Percentiles rank a stretch among this genome's conserved stretches.
These are phyloP conservation scores for Paradisaea rubra DNA, from an alignment of 2,113 vertebrate genomes.

Conservation along the genomic window DNA sequence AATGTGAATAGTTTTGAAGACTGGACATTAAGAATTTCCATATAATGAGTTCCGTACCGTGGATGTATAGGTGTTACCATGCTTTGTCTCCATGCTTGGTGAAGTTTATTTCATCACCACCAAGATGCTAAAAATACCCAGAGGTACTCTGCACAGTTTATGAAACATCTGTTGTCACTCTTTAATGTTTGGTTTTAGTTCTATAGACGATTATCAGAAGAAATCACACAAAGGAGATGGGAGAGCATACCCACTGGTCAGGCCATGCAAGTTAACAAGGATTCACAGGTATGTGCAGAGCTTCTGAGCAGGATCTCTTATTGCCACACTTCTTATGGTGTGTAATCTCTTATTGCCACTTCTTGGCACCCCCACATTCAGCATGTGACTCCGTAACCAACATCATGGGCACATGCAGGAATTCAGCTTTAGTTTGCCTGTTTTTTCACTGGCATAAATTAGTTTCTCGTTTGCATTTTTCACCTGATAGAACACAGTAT, in stretches of 20 bases:
- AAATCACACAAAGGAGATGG: slow-evolving; percentile 92
- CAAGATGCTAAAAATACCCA: background rate
- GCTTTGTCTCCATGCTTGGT: background rate
- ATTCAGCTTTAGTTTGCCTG: background rate
- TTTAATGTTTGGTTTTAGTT: slow-evolving; percentile 72
- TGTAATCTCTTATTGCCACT: background rate
- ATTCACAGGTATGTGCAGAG: slow-evolving; percentile 72
- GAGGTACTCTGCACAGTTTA: background rate
- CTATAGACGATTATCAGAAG: slow-evolving; percentile 88
- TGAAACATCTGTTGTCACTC: background rate
- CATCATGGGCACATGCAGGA: background rate
- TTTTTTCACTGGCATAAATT: background rate
- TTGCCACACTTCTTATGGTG: background rate
- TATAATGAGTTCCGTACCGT: background rate
- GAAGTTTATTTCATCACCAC: background rate
- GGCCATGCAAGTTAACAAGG: slow-evolving; percentile 73
- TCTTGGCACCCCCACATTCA: background rate
- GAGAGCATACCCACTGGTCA: slow-evolving; percentile 82
- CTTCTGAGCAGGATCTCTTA: background rate
- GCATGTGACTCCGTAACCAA: background rate
- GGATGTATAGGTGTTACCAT: background rate
- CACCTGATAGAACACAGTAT: background rate
- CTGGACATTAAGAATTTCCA: background rate
- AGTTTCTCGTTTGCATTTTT: background rate
- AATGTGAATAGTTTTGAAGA: background rate